Conservation (phyloP, 2,888 invertebrate species). For the Xestia c-nigrum region DNA sequence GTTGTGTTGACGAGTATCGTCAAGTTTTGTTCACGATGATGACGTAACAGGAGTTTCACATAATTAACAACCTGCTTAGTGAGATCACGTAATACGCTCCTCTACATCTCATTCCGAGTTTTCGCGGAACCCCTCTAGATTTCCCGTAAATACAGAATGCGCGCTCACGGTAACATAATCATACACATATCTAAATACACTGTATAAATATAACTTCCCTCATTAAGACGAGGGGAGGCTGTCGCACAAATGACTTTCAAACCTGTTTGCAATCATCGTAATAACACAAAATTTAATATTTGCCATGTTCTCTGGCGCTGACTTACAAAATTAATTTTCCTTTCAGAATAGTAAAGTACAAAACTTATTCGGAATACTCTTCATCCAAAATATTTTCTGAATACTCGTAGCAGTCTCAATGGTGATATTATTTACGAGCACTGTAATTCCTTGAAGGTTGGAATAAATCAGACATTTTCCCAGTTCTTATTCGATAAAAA, state of each 20-base stretch:
- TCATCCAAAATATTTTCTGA: slow-evolving; percentile 47
- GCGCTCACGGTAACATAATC: slow-evolving; percentile 27
- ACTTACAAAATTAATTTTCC: slow-evolving; percentile 54
- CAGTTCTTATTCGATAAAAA: slow-evolving; percentile 57
- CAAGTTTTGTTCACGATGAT: background rate
- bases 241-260: slow-evolving; percentile 49
- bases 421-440: slow-evolving; percentile 63
- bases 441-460: slow-evolving; percentile 55
- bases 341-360: slow-evolving; percentile 39
- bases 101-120: slow-evolving; percentile 15
- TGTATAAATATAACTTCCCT: slow-evolving; percentile 43
- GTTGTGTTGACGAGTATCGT: background rate
- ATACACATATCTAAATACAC: slow-evolving; percentile 44
- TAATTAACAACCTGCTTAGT: slow-evolving; percentile 26
- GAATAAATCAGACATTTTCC: slow-evolving; percentile 61
- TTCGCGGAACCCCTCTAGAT: slow-evolving; percentile 10
- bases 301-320: slow-evolving; percentile 18
- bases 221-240: slow-evolving; percentile 49
- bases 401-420: slow-evolving; percentile 54
- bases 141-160: slow-evolving; percentile 33
- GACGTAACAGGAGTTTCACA: background rate
- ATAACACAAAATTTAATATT: slow-evolving; percentile 53
- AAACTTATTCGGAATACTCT: slow-evolving; percentile 48
- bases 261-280: slow-evolving; percentile 46
- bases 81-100: slow-evolving; percentile 11